Conservation (phyloP, 2,797 vertebrate species). For the Peromyscus aztecus region DNA sequence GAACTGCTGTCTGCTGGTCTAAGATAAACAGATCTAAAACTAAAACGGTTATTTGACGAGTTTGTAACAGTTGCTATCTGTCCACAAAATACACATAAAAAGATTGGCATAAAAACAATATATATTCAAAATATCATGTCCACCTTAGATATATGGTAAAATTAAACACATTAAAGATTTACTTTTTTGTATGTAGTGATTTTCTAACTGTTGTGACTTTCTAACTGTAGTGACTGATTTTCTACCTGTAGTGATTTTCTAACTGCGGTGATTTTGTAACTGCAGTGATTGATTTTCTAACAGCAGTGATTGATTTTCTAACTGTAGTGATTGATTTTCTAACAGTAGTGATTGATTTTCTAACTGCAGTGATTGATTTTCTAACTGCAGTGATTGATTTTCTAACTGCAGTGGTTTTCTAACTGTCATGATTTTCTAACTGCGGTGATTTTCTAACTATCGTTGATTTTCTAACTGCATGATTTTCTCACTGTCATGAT, state of each 20-base stretch:
- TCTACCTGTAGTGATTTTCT: too few species aligned
- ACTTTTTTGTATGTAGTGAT: neutral
- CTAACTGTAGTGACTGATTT: too few species aligned
- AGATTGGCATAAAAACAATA: conserved; percentile 11
- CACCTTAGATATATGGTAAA: neutral
- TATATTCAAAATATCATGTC: neutral
- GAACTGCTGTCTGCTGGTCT: neutral
- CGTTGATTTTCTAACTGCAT: too few species aligned
- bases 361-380: neutral
- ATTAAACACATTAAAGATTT: neutral
- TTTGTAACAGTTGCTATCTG: neutral
- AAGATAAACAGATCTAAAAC: neutral
- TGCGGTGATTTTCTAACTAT: neutral
- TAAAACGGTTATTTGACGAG: neutral
- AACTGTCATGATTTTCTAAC: neutral
- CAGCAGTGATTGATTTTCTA: too few species aligned
- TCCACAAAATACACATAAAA: conserved; percentile 8
- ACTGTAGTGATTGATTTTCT: neutral
- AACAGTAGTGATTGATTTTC: too few species aligned
- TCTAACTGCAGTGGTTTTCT: too few species aligned
- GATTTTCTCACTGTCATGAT: neutral
- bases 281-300: too few species aligned
- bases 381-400: neutral
- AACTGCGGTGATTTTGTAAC: too few species aligned
- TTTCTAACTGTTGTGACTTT: neutral